These are phyloP conservation scores for Listronotus oregonensis DNA, from an alignment of 1,140 invertebrate species.

Conservation along the genomic window DNA sequence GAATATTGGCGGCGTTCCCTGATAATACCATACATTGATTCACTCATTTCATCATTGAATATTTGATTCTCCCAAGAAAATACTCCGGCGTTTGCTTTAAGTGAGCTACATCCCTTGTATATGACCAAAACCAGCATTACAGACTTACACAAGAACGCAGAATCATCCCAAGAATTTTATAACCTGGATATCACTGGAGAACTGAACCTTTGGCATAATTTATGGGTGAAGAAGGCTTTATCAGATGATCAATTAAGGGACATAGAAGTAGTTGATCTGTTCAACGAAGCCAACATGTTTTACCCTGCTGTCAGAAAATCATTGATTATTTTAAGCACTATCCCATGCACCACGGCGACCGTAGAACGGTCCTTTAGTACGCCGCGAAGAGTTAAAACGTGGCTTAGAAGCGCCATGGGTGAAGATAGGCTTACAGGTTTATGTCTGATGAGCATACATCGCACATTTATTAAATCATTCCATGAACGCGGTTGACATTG, in stretches of 20 bases:
- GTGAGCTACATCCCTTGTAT: conserved; percentile 22
- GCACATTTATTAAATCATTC: too few relatives aligned
- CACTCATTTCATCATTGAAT: conserved; percentile 26
- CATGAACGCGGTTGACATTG: too few relatives aligned
- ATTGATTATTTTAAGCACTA: conserved; percentile 21
- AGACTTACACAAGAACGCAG: conserved; percentile 25
- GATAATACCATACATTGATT: conserved; percentile 30
- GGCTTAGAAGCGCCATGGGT: conserved; percentile 32
- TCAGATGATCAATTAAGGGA: conserved; percentile 22
- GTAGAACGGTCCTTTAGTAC: conserved; percentile 28
- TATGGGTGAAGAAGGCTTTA: conserved; percentile 21
- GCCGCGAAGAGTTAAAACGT: conserved; percentile 29
- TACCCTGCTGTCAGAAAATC: conserved; percentile 20
- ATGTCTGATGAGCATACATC: conserved; percentile 26
- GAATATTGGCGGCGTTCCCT: conserved; percentile 28
- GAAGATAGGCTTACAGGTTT: conserved; percentile 18
- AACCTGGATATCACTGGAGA: conserved; percentile 16
- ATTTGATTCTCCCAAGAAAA: conserved; percentile 30
- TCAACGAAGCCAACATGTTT: conserved; percentile 25
- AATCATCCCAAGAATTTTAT: conserved; percentile 24
- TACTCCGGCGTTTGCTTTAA: conserved; percentile 31
- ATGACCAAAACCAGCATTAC: conserved; percentile 14
- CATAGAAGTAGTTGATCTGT: conserved; percentile 17
- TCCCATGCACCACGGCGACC: conserved; percentile 23
- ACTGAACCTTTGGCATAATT: conserved; percentile 22